Evolutionary conservation across 2,888 invertebrate species (phyloP).

Genomic region (Limnephilus lunatus): DNA sequence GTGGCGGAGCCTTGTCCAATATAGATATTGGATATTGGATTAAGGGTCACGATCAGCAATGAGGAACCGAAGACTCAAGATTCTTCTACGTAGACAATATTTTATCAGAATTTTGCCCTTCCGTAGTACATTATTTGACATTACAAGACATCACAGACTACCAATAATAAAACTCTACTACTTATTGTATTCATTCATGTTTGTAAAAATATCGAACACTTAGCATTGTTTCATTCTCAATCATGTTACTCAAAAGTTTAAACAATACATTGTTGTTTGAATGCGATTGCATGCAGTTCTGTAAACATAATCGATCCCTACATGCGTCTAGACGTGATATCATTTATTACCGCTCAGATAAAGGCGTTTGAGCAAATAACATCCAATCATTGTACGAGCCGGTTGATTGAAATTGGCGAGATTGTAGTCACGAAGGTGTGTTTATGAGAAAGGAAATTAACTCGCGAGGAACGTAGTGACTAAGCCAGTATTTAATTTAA

Average conservation of each 20-base stretch:
- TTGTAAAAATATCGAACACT: background rate
- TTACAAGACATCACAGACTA: background rate
- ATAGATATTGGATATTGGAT: no score
- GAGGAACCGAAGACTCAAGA: no score
- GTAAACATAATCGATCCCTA: background rate
- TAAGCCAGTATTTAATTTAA: background rate
- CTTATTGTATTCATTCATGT: background rate
- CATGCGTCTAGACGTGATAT: conserved; percentile 2
- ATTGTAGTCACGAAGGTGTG: background rate
- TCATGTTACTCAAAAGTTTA: background rate
- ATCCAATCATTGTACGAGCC: background rate
- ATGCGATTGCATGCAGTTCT: background rate
- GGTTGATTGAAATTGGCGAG: background rate
- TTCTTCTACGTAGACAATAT: no score
- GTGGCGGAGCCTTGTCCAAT: no score
- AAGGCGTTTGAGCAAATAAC: background rate
- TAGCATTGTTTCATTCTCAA: background rate
- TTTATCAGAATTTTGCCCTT: background rate
- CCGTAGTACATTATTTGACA: background rate
- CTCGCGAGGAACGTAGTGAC: background rate
- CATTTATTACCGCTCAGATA: background rate
- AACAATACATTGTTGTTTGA: background rate
- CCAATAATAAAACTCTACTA: background rate
- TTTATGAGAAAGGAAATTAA: background rate
- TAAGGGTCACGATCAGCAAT: no score